These are phyloP conservation scores for Stegophylla sp. DNA, from an alignment of 2,888 invertebrate genomes.

Conservation along the genomic window DNA sequence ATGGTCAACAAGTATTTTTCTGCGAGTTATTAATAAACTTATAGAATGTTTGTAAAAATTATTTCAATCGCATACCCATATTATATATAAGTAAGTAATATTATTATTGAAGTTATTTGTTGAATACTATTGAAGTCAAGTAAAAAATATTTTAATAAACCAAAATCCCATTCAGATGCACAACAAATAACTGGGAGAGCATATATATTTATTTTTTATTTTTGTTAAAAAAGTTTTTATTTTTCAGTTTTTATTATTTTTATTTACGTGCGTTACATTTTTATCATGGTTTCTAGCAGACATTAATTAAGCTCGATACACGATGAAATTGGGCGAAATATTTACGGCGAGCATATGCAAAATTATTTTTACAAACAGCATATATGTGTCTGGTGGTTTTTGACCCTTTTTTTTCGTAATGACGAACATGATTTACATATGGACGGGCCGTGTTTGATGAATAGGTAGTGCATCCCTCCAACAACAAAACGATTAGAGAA, in stretches of 20 bases:
- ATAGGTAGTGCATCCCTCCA: neutral
- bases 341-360: neutral
- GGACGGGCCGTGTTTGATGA: neutral
- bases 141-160: constrained; percentile 16
- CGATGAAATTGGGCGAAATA: neutral
- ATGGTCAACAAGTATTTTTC: neutral
- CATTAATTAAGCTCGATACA: neutral
- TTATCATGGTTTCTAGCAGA: neutral
- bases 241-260: neutral
- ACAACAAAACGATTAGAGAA: neutral
- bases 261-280: constrained; percentile 8
- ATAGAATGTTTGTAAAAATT: neutral
- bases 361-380: neutral
- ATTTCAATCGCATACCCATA: neutral
- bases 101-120: neutral
- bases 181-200: neutral
- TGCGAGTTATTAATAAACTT: neutral
- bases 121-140: neutral
- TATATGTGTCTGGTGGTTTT: neutral
- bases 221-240: neutral
- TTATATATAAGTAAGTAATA: neutral
- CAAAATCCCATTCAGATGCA: neutral
- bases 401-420: neutral
- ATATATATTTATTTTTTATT: neutral
- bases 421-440: neutral